Conservation (phyloP, 2,113 vertebrate species). For the Brevimyrus niger region DNA sequence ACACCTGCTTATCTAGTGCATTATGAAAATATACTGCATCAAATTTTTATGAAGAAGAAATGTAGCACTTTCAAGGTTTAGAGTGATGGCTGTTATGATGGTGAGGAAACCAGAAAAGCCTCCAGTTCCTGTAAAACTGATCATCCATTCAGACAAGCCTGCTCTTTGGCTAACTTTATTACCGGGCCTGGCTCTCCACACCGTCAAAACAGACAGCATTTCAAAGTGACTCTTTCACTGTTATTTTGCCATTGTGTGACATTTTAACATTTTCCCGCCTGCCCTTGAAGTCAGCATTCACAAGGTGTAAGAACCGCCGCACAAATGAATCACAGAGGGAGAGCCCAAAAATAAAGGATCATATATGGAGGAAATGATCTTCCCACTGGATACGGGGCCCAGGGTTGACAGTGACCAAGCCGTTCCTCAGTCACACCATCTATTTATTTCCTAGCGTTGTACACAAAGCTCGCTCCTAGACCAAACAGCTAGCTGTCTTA, state of each 20-base stretch:
- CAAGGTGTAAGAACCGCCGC: background rate
- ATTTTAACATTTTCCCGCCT: background rate
- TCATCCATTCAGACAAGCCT: slow-evolving; percentile 8
- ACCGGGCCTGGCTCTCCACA: background rate
- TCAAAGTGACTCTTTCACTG: background rate
- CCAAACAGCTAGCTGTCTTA: slow-evolving; percentile 31
- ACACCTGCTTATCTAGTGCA: background rate
- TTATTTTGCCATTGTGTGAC: slow-evolving; percentile 18
- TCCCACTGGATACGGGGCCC: background rate
- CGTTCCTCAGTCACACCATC: background rate
- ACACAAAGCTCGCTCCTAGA: slow-evolving; percentile 25
- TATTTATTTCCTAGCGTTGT: background rate
- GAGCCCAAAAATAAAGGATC: background rate
- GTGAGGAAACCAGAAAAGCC: background rate
- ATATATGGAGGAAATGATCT: background rate
- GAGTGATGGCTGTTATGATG: background rate
- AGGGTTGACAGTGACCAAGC: background rate
- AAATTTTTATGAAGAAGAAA: background rate
- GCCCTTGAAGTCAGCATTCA: background rate
- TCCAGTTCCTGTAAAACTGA: background rate
- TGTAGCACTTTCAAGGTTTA: background rate
- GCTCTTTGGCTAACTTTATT: slow-evolving; percentile 15
- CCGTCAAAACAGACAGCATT: slow-evolving; percentile 10
- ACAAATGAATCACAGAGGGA: background rate
- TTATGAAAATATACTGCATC: background rate